phyloP scores from a whole-genome alignment of 2,113 vertebrate species.

The Mugil cephalus region DNA sequence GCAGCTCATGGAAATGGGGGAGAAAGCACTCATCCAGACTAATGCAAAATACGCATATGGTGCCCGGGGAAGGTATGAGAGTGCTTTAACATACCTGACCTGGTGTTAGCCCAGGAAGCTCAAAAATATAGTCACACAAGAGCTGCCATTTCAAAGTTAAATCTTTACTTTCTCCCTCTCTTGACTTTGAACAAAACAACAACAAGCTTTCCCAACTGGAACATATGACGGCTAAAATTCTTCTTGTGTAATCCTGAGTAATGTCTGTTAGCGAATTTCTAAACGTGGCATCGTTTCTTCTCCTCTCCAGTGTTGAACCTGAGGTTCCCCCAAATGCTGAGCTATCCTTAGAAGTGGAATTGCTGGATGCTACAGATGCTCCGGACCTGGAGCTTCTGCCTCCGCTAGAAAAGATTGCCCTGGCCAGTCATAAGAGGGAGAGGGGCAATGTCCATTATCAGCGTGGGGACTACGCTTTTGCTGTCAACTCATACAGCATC shows the following conservation, averaged over 20 bases:
- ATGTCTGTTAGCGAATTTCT: not conserved
- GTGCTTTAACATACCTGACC: too few species aligned
- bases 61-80: slow-evolving; percentile 88
- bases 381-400: slow-evolving; percentile 90
- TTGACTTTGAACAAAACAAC: too few species aligned
- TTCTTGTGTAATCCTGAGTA: not conserved
- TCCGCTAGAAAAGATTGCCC: slow-evolving; percentile 84
- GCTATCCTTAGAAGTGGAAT: slow-evolving; percentile 89
- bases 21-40: slow-evolving; percentile 88
- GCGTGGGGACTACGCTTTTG: slow-evolving; percentile 91
- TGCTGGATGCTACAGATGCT: slow-evolving; percentile 85
- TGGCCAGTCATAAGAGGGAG: slow-evolving; percentile 92
- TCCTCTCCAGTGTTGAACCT: slow-evolving; percentile 79
- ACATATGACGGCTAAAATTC: too few species aligned
- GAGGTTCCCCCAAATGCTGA: slow-evolving; percentile 84
- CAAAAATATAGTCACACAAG: too few species aligned
- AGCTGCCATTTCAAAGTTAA: too few species aligned
- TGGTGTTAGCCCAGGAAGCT: too few species aligned
- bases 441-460: slow-evolving; percentile 93
- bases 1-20: slow-evolving; percentile 91
- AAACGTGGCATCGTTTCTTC: not conserved
- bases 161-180: too few species aligned
- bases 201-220: too few species aligned
- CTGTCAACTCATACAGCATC: slow-evolving; percentile 93
- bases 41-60: slow-evolving; percentile 94